Evolutionary conservation across 1,140 invertebrate genomes (phyloP).

Genomic region (Geopemphigus sp.): DNA sequence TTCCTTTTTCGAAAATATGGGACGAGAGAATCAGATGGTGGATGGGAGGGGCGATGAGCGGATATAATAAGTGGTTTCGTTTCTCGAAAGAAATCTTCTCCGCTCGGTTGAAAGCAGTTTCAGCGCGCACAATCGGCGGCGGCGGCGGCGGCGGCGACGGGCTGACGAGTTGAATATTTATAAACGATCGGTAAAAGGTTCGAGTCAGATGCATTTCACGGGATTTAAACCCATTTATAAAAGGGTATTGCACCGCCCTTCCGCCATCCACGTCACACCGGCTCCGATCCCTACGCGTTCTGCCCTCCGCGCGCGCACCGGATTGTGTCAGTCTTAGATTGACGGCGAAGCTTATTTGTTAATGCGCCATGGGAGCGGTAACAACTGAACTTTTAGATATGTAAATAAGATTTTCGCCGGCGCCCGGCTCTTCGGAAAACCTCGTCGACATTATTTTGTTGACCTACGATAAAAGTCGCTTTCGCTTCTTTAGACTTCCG

Average conservation of each 20-base stretch:
- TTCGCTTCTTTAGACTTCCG: constrained; percentile 19
- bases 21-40: too few species aligned
- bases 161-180: constrained; percentile 45
- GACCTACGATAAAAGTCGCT: constrained; percentile 47
- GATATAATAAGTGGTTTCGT: constrained; percentile 7
- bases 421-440: constrained; percentile 20
- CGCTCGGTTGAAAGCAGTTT: constrained; percentile 15
- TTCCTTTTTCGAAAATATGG: not conserved
- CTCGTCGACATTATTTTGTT: constrained; percentile 47
- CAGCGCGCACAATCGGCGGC: not conserved
- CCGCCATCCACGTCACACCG: not conserved
- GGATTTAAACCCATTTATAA: constrained; percentile 49
- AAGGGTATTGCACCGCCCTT: constrained; percentile 36
- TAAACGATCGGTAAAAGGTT: constrained; percentile 49
- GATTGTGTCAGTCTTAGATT: constrained; percentile 43
- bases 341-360: constrained; percentile 42
- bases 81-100: constrained; percentile 14
- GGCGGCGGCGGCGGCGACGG: not conserved
- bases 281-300: too few species aligned
- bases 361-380: constrained; percentile 48
- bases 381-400: constrained; percentile 50
- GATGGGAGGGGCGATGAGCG: too few species aligned
- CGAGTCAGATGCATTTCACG: constrained; percentile 49
- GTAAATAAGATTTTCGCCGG: constrained; percentile 40
- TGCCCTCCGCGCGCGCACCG: not conserved